A percentile compares a stretch with the other conserved stretches of the same genome.
Conservation (phyloP, 2,113 vertebrate species). For the Gambusia affinis region DNA sequence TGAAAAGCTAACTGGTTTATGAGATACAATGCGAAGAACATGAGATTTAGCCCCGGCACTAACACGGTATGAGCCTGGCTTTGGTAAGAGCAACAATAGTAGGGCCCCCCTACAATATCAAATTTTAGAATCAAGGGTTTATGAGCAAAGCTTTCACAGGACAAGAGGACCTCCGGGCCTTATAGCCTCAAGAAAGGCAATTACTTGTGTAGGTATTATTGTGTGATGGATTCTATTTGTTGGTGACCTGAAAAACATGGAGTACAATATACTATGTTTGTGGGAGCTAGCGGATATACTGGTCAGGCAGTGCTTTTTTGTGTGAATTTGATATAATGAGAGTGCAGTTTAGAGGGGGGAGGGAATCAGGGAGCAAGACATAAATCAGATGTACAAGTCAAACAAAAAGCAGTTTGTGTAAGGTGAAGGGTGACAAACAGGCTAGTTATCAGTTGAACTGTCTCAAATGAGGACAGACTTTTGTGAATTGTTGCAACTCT, state of each 20-base stretch:
- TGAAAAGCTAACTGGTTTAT: constrained; percentile 76
- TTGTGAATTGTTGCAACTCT: background rate
- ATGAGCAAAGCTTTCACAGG: constrained; percentile 79
- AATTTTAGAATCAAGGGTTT: constrained; percentile 80
- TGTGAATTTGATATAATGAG: constrained; percentile 25
- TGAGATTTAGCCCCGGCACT: constrained; percentile 70
- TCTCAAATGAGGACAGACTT: background rate
- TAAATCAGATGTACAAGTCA: background rate
- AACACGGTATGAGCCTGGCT: constrained; percentile 63
- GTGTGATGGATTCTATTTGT: constrained; percentile 80
- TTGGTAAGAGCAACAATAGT: constrained; percentile 67
- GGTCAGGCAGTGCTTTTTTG: constrained; percentile 20
- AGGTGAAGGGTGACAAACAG: constrained; percentile 2
- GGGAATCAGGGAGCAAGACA: constrained; percentile 3
- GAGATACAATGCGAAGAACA: constrained; percentile 75
- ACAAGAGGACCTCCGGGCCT: constrained; percentile 80
- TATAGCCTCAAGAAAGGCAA: constrained; percentile 79
- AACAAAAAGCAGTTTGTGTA: background rate
- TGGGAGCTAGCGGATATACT: constrained; percentile 37
- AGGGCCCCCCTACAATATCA: constrained; percentile 70
- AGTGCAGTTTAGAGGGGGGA: background rate
- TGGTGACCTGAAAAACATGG: constrained; percentile 73
- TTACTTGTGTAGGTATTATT: constrained; percentile 82
- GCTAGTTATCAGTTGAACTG: background rate
- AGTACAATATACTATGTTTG: constrained; percentile 60